A percentile compares a stretch with the other conserved stretches of the same genome.
Conservation (phyloP, 2,113 vertebrate species). For the Gymnorhina tibicen region DNA sequence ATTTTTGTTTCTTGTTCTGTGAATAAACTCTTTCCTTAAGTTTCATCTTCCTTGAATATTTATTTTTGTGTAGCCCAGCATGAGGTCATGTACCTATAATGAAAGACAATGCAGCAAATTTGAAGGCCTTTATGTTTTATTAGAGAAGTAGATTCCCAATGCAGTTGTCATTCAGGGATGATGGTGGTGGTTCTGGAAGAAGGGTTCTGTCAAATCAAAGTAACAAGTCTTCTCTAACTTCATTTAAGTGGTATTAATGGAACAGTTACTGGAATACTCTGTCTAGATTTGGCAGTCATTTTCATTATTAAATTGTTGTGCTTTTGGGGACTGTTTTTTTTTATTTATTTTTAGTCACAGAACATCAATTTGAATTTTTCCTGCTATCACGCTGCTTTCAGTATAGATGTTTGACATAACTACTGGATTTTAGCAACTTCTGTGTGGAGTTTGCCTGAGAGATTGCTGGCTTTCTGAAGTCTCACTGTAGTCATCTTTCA, state of each 20-base stretch:
- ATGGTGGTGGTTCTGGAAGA: neutral
- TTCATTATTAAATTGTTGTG: neutral
- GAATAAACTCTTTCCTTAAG: neutral
- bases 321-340: fast-evolving
- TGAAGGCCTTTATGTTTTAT: neutral
- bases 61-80: neutral
- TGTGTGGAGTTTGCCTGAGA: neutral
- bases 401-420: neutral
- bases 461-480: neutral
- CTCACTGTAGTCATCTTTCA: neutral
- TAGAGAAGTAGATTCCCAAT: neutral
- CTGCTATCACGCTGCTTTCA: neutral
- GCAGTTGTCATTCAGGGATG: neutral
- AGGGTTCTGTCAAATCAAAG: neutral
- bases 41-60: neutral
- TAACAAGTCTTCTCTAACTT: neutral
- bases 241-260: neutral
- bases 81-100: neutral
- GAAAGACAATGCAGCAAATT: neutral
- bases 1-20: neutral
- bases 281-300: neutral
- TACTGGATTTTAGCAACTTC: neutral
- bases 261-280: neutral
- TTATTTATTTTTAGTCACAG: neutral
- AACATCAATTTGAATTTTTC: neutral